Evolutionary conservation across 2,113 vertebrate genomes (phyloP), one percentile per base, ranked within the genome.

Genomic region (Holacanthus passer): DNA sequence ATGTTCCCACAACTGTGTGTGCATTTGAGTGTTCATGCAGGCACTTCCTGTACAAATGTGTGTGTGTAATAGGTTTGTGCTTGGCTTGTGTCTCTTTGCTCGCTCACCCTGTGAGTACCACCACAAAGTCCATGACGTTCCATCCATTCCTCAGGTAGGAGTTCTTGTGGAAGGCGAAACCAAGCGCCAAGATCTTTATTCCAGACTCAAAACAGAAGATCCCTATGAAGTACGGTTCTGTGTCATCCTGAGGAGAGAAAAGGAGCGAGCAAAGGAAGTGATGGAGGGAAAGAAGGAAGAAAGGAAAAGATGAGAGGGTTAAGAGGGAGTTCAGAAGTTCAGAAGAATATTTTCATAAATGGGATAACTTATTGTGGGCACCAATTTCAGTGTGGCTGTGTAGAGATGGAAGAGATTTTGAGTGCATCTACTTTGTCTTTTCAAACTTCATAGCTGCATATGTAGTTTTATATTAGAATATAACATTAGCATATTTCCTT

Each of bases 71-170:
- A 13, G 4, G 24, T 81, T 31, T 35, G n/a, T 32, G 27, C 7
- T 27, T 4, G 9, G 20, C 7, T 12, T 2, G 1, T 27, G 27
- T 35, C 5, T 72, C 0, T 50, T 27, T 47, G 45, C 7, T 50
- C 5, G 84, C 93, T 91, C 77, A 94, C 93, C 93, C 93, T 27
- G 93, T 94, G 77, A 89, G 86, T 27, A 94, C 93, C 63, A 94
- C 93, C 45, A 94, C 93, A 66, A 94, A 94, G 82, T 94, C 93
- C 93, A 94, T 94, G 80, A 94, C 91, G 2, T 94, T 94, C 93
- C 93, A 94, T 45, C 93, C 93, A 2, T 94, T 94, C 58, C 93
- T 87, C 82, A 94, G 83, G 74, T 94, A 94, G 11, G 93, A 94
- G 86, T 94, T 94, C 87, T 94, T 94, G 80, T 94, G 93, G 72